These are phyloP conservation scores for Lota lota DNA, from an alignment of 2,113 vertebrate species.

Conservation along the genomic window DNA sequence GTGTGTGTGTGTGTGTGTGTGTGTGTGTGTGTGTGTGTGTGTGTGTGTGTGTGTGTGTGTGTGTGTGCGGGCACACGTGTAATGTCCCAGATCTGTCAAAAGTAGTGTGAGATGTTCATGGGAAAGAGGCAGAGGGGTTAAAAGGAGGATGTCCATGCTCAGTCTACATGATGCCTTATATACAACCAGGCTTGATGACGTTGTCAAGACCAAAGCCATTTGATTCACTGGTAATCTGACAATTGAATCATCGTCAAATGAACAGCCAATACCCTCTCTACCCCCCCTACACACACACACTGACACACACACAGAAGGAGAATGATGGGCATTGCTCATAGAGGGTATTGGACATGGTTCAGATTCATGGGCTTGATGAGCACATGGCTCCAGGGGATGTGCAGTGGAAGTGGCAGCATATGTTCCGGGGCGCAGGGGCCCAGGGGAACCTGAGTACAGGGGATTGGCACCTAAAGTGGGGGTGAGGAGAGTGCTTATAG, in stretches of 20 bases:
- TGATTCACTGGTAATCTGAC: too few relatives aligned
- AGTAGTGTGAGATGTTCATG: too few relatives aligned
- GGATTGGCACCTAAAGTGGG: slow-evolving; percentile 3
- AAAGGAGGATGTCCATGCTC: too few relatives aligned
- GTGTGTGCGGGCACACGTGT: too few relatives aligned
- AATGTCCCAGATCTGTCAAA: too few relatives aligned
- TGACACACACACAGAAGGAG: not conserved
- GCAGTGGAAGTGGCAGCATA: not conserved
- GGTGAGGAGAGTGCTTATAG: not conserved
- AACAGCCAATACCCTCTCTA: not conserved
- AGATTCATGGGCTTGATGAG: not conserved
- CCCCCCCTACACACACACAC: not conserved
- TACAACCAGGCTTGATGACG: too few relatives aligned
- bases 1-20: too few relatives aligned
- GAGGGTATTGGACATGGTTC: not conserved
- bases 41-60: too few relatives aligned
- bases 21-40: too few relatives aligned
- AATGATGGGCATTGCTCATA: not conserved
- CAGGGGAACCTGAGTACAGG: not conserved
- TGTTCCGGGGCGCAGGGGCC: not conserved
- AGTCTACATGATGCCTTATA: too few relatives aligned
- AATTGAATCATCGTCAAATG: not conserved
- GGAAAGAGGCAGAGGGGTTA: too few relatives aligned
- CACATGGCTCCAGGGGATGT: slow-evolving; percentile 1
- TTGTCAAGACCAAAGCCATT: too few relatives aligned